Evolutionary conservation across 2,797 vertebrate genomes (phyloP), one percentile per base, ranked within the genome.

Genomic region (Microctenopoma steveboyesi): DNA sequence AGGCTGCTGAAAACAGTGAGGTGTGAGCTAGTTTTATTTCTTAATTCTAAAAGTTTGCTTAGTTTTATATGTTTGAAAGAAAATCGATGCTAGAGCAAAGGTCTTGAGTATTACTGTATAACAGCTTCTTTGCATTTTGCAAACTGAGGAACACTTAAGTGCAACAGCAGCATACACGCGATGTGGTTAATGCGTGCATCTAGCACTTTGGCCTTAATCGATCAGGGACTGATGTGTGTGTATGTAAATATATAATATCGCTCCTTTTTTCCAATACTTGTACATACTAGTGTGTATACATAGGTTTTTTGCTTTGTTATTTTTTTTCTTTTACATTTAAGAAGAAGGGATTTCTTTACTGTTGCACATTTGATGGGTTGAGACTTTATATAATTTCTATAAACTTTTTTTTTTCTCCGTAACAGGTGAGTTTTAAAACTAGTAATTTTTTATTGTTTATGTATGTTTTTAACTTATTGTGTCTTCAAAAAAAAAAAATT

Each of bases 151-250:
- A 82, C 82, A 87, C 84, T 91, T 69, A 80, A 85, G 80, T 84
- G 88, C 81, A 87, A 85, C 81, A 80, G 88, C 86, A 85, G 87
- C 86, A 83, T 82, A 47, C 88, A 74, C 54, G 82, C 69, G 74
- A 81, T 55, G 85, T 82, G 80, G 79, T 79, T 76, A 64, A 64
- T 40, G 51, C 43, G 61, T 72, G 82, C 84, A 78, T 74, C 76
- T 57, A 86, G 87, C 90, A 92, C 92, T 93, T 92, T 90, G 92
- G 93, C 94, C 93, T 94, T 94, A 95, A 93, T 79, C 78, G 86
- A 93, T 94, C 93, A 93, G 94, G 93, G 92, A 95, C 91, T 90
- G 90, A 88, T 80, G 80, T 88, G 85, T 89, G 85, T 89, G 84
- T 90, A 55, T 93, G 85, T 90, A 90, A 86, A 90, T 91, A 91